phyloP scores from a whole-genome alignment of 2,797 vertebrate genomes.

The Setipinna tenuifilis region DNA sequence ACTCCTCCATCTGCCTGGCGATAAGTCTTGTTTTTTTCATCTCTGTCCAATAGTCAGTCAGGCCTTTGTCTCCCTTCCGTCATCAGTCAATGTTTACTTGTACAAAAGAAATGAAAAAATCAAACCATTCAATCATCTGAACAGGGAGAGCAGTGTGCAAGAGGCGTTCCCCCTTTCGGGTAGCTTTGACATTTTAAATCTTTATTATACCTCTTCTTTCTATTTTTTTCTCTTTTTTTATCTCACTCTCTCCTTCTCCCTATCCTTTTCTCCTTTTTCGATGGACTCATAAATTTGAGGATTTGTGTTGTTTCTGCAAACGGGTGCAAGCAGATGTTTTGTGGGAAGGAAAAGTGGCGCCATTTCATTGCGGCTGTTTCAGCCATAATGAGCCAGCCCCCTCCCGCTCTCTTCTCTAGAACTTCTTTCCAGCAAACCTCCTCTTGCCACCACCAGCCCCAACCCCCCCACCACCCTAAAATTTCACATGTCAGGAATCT shows the following conservation, averaged over 20 bases:
- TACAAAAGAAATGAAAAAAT: neutral
- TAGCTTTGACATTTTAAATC: neutral
- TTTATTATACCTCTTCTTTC: neutral
- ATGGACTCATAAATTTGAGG: neutral
- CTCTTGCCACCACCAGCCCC: neutral
- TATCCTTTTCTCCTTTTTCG: neutral
- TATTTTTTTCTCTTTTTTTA: neutral
- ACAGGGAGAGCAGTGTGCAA: neutral
- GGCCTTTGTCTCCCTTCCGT: neutral
- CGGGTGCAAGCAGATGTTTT: neutral
- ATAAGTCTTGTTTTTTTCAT: neutral
- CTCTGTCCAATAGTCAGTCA: neutral
- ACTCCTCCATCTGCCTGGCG: neutral
- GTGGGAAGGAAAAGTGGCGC: conserved; percentile 5
- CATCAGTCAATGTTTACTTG: neutral
- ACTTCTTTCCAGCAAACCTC: neutral
- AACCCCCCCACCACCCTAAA: neutral
- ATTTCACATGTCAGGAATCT: neutral
- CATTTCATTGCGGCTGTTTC: neutral
- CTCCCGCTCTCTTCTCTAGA: neutral
- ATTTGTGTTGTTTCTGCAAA: neutral
- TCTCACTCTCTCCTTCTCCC: neutral
- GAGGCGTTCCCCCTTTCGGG: neutral
- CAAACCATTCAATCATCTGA: neutral
- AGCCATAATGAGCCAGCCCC: neutral